Evolutionary conservation across 2,113 vertebrate genomes (phyloP).

Genomic region (Trogon surrucura): DNA sequence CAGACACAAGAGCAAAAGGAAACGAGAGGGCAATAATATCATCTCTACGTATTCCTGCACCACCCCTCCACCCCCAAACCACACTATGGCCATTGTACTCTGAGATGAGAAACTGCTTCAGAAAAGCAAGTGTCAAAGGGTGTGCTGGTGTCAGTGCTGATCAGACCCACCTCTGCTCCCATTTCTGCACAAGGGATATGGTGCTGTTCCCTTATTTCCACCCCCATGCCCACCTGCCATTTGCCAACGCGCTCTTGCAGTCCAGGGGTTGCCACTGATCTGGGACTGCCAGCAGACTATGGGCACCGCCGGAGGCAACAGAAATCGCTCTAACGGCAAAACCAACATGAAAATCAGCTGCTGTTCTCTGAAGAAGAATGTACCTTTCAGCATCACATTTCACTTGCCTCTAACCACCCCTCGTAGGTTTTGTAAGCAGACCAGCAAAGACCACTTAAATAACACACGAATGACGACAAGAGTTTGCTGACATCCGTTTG

Average conservation of each 20-base stretch:
- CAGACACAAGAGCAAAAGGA: background rate
- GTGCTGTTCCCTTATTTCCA: background rate
- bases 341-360: background rate
- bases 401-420: background rate
- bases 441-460: background rate
- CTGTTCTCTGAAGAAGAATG: background rate
- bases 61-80: background rate
- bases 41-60: background rate
- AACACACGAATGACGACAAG: background rate
- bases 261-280: background rate
- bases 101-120: background rate
- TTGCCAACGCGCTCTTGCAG: background rate
- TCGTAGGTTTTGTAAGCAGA: background rate
- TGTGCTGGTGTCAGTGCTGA: background rate
- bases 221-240: background rate
- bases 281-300: background rate
- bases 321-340: background rate
- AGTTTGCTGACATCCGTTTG: background rate
- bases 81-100: background rate
- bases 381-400: constrained; percentile 8
- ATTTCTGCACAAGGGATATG: background rate
- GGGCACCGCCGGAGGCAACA: background rate
- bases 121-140: background rate
- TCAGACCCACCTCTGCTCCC: background rate
- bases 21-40: background rate